Conservation (phyloP, 1,140 invertebrate genomes). For the Gonioctena quinquepunctata region DNA sequence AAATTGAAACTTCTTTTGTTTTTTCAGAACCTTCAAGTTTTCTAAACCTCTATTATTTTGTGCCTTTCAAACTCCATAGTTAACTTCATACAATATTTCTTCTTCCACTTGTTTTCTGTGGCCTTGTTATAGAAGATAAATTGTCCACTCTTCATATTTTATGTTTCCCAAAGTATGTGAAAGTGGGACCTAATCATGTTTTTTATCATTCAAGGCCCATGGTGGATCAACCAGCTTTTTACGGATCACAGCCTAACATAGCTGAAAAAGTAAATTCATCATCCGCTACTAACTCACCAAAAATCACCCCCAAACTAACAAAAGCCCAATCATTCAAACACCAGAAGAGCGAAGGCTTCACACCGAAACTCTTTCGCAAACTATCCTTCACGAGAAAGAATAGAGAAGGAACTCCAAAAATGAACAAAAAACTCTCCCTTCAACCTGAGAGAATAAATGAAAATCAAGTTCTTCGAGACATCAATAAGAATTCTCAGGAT, state of each 20-base stretch:
- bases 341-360: slow-evolving; percentile 47
- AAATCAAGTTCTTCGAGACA: slow-evolving; percentile 29
- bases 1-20: too few relatives aligned
- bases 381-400: slow-evolving; percentile 46
- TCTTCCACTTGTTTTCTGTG: too few relatives aligned
- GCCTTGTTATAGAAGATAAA: too few relatives aligned
- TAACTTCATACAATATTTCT: too few relatives aligned
- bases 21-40: too few relatives aligned
- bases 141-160: too few relatives aligned
- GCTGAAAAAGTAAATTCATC: slow-evolving; percentile 50
- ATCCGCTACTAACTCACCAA: slow-evolving; percentile 49
- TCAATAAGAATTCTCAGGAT: slow-evolving; percentile 37
- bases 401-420: slow-evolving; percentile 37
- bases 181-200: neutral
- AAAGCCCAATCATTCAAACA: slow-evolving; percentile 56
- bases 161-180: neutral
- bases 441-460: slow-evolving; percentile 29
- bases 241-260: slow-evolving; percentile 56
- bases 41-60: too few relatives aligned
- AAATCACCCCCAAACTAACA: slow-evolving; percentile 52
- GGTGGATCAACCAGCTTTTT: slow-evolving; percentile 46
- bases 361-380: slow-evolving; percentile 51
- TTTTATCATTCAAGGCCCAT: slow-evolving; percentile 45
- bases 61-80: too few relatives aligned
- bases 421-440: slow-evolving; percentile 37